Percentiles rank a stretch among this genome's conserved stretches.
Evolutionary conservation across 2,113 vertebrate genomes (phyloP).

Genomic region (Cyprinodon variegatus): DNA sequence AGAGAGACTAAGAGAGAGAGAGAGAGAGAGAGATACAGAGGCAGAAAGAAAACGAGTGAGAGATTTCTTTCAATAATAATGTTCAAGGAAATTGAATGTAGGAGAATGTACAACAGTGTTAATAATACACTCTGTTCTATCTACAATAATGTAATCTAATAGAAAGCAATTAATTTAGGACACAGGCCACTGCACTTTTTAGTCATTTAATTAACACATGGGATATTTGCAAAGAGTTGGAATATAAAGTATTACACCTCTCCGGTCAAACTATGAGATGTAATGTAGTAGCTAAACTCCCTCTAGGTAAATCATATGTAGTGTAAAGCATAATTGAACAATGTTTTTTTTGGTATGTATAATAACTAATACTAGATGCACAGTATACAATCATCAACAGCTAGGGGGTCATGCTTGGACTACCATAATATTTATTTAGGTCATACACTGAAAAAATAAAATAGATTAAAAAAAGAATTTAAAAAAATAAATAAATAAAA

Average conservation of each 20-base stretch:
- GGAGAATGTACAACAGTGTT: conserved; percentile 83
- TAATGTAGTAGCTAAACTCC: conserved; percentile 51
- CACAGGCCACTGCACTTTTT: conserved; percentile 85
- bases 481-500: too few relatives aligned
- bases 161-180: conserved; percentile 87
- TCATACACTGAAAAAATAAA: not conserved
- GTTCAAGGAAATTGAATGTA: conserved; percentile 86
- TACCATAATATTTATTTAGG: not conserved
- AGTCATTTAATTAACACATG: conserved; percentile 82
- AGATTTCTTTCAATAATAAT: conserved; percentile 78
- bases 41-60: conserved; percentile 46
- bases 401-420: not conserved
- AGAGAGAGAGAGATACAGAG: conserved; percentile 45
- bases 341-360: conserved; percentile 2
- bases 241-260: conserved; percentile 74
- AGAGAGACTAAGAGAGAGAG: conserved; percentile 36
- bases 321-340: conserved; percentile 46
- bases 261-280: conserved; percentile 62
- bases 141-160: conserved; percentile 83
- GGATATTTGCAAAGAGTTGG: conserved; percentile 74
- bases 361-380: conserved; percentile 22
- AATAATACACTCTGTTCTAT: conserved; percentile 79
- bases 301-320: conserved; percentile 47
- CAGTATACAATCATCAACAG: not conserved
- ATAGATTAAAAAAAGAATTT: too few relatives aligned